These are phyloP conservation scores for Mythimna lalbum DNA, from an alignment of 2,888 invertebrate genomes.

Conservation along the genomic window DNA sequence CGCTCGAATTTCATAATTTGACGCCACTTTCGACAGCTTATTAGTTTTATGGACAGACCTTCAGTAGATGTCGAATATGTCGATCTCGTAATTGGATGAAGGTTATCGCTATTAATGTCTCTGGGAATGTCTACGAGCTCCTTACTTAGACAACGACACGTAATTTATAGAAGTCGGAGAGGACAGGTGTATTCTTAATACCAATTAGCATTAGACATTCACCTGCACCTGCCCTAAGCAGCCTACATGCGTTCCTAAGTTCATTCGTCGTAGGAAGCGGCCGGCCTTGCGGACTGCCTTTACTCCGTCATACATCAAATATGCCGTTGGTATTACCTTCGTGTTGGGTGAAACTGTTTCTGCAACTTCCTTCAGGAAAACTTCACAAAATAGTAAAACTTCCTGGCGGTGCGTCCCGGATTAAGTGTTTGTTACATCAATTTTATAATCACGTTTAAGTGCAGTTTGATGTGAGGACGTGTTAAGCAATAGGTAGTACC, in stretches of 20 bases:
- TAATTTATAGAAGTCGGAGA: constrained; percentile 10
- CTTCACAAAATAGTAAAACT: constrained; percentile 39
- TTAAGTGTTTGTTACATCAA: constrained; percentile 27
- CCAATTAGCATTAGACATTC: constrained; percentile 69
- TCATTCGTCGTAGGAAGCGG: constrained; percentile 79
- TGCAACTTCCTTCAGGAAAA: constrained; percentile 46
- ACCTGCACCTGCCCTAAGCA: constrained; percentile 69
- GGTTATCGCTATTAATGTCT: constrained; percentile 40
- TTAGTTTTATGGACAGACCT: constrained; percentile 57
- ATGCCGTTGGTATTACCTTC: constrained; percentile 27
- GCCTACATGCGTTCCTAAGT: constrained; percentile 66
- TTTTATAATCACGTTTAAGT: constrained; percentile 17
- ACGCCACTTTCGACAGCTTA: constrained; percentile 58
- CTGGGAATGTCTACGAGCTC: constrained; percentile 33
- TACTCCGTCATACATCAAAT: constrained; percentile 53
- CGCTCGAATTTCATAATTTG: constrained; percentile 69
- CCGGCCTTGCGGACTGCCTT: constrained; percentile 80
- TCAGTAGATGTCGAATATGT: constrained; percentile 49
- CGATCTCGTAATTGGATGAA: constrained; percentile 56
- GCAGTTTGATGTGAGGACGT: constrained; percentile 24
- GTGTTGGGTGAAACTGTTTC: constrained; percentile 47
- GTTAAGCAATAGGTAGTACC: constrained; percentile 7
- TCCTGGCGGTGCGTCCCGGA: constrained; percentile 48
- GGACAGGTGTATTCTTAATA: constrained; percentile 48
- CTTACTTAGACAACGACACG: constrained; percentile 10